Base-by-base conservation (phyloP, 2,888 invertebrate genomes). In the Brachynemurus nebulosus region DNA sequence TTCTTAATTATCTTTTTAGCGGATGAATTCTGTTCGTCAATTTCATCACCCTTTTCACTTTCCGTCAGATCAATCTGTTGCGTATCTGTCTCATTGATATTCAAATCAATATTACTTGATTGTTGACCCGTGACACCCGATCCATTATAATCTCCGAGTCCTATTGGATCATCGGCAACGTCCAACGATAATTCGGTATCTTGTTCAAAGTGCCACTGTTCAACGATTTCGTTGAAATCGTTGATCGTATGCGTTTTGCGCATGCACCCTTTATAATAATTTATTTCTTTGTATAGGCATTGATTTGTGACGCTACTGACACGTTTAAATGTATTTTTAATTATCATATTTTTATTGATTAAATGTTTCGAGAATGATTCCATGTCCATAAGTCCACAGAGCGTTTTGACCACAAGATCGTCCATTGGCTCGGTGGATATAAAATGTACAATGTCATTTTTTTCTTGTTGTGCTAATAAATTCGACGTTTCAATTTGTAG, bases 371-470 rank as follows among this genome's bases (percentile, higher is more conserved):
- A 54, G 2, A 62, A 53, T 5, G 53, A 54, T 11, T 59, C 58
- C 53, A 61, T 54, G 12, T 55, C 55, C 57, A 61, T 60, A 12
- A 63, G 50, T 4, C 59, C 59, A 1, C 51, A 45, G 23, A 64
- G 47, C 2, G 59, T 62, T 41, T 53, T 57, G 1, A 50, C 49
- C 11, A 58, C 55, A 9, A 44, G 14, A 14, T 21, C 16, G 17
- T 42, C 42, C 42, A 42, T 42, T 21, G 25, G 27, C 4, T 39
- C 6, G 18, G 6, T 2, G 33, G 17, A 33, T 11, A 17, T 17
- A 5, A 23, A 25, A 11, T 30, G 30, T n/a, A n/a, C n/a, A n/a
- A n/a, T n/a, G n/a, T n/a, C n/a, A n/a, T n/a, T n/a, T n/a, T n/a
- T n/a, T n/a, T n/a, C n/a, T n/a, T n/a, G n/a, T n/a, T n/a, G n/a